Conservation (phyloP, 1,140 invertebrate genomes). For the Choristoneura fumiferana region DNA sequence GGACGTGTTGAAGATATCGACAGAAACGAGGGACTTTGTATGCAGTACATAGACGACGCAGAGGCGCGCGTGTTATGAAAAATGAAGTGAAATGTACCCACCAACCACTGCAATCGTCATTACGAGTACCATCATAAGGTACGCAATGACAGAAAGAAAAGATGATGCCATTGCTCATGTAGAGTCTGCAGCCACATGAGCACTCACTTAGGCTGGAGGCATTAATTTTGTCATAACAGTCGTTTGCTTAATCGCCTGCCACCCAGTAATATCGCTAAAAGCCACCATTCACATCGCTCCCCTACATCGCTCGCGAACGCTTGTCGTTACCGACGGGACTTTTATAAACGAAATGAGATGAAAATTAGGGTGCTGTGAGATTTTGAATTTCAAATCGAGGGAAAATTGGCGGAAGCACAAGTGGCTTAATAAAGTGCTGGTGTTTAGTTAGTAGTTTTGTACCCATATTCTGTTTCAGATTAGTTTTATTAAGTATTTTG, state of each 20-base stretch:
- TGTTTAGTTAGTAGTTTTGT: conserved; percentile 6
- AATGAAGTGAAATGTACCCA: too few relatives aligned
- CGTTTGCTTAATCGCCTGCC: conserved; percentile 42
- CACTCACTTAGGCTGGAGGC: conserved; percentile 40
- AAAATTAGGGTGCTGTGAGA: conserved; percentile 29
- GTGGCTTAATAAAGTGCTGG: conserved; percentile 13
- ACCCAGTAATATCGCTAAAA: conserved; percentile 52
- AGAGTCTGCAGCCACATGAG: conserved; percentile 24
- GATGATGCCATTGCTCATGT: not conserved
- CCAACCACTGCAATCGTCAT: too few relatives aligned
- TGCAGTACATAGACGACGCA: too few relatives aligned
- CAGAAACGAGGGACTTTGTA: too few relatives aligned
- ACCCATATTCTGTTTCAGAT: not conserved
- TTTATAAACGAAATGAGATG: conserved; percentile 29
- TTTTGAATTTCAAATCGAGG: conserved; percentile 23
- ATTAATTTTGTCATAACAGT: conserved; percentile 56
- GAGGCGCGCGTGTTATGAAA: too few relatives aligned
- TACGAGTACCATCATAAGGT: too few relatives aligned
- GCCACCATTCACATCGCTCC: conserved; percentile 42
- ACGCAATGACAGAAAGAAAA: not conserved
- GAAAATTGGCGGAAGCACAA: conserved; percentile 19
- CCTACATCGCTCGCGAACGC: conserved; percentile 25
- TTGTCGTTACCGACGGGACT: conserved; percentile 33
- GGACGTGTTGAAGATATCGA: too few relatives aligned
- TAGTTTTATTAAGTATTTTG: too few relatives aligned